Evolutionary conservation across 2,113 vertebrate genomes (phyloP).

Genomic region (Leptosomus discolor): DNA sequence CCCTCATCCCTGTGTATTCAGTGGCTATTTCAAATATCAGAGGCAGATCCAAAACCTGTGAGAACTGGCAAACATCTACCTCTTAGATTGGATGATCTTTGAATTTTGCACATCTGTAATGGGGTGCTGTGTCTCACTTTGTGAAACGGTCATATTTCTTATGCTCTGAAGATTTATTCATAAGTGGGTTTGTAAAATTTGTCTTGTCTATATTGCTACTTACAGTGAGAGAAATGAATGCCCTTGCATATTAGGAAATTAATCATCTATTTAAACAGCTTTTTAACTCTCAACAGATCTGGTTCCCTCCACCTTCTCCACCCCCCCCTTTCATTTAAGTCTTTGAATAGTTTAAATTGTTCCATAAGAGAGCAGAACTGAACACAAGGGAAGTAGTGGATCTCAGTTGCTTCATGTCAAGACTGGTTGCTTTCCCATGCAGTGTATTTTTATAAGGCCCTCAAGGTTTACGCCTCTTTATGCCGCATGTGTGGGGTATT

Average conservation of each 20-base stretch:
- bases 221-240: not conserved
- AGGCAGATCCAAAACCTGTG: not conserved
- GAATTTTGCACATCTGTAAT: not conserved
- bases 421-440: not conserved
- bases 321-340: not conserved
- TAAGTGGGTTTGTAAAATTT: not conserved
- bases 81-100: not conserved
- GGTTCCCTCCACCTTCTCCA: accelerated
- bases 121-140: not conserved
- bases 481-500: accelerated
- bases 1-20: not conserved
- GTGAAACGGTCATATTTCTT: not conserved
- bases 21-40: not conserved
- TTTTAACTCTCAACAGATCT: not conserved
- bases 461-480: not conserved
- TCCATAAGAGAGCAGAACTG: not conserved
- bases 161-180: not conserved
- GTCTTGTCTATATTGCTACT: not conserved
- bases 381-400: not conserved
- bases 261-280: not conserved
- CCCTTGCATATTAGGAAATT: not conserved
- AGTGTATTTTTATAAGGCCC: not conserved
- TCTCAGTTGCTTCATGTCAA: not conserved
- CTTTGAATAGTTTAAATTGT: not conserved
- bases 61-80: not conserved